A percentile compares a stretch with the other conserved stretches of the same genome.
Evolutionary conservation across 2,113 vertebrate genomes (phyloP).

Genomic region (Calypte anna): DNA sequence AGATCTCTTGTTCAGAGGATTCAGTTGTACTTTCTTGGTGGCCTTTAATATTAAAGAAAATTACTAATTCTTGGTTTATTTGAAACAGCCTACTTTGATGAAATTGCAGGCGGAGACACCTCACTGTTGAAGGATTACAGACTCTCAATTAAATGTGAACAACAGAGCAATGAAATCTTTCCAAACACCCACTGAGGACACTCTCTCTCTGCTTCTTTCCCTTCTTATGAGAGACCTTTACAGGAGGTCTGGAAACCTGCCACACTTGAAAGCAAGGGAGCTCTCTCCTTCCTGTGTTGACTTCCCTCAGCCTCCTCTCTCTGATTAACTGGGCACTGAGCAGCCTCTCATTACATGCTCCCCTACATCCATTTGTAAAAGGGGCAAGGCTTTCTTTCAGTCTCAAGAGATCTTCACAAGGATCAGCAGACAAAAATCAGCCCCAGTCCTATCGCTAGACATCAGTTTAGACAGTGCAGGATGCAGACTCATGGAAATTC

Average conservation of each 20-base stretch:
- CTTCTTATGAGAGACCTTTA: background rate
- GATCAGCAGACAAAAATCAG: background rate
- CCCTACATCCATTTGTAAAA: background rate
- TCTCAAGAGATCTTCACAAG: background rate
- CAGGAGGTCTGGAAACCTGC: background rate
- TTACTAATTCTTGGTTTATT: background rate
- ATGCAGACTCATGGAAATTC: background rate
- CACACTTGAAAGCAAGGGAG: background rate
- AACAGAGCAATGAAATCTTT: background rate
- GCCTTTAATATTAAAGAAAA: background rate
- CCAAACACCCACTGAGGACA: background rate
- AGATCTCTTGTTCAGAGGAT: background rate
- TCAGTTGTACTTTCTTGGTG: background rate
- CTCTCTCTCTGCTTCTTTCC: background rate
- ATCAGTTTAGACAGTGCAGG: accelerated
- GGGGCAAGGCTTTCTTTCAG: too few relatives aligned
- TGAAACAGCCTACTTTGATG: background rate
- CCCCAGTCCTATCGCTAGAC: background rate
- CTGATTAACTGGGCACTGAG: background rate
- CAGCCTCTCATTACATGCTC: background rate
- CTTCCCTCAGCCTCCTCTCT: background rate
- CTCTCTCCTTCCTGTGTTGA: background rate
- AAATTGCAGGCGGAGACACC: background rate
- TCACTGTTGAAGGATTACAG: background rate
- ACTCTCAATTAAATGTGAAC: background rate